Evolutionary conservation across 2,797 vertebrate genomes (phyloP), one percentile per base, ranked within the genome.

Genomic region (Brachyrhaphis roseni): DNA sequence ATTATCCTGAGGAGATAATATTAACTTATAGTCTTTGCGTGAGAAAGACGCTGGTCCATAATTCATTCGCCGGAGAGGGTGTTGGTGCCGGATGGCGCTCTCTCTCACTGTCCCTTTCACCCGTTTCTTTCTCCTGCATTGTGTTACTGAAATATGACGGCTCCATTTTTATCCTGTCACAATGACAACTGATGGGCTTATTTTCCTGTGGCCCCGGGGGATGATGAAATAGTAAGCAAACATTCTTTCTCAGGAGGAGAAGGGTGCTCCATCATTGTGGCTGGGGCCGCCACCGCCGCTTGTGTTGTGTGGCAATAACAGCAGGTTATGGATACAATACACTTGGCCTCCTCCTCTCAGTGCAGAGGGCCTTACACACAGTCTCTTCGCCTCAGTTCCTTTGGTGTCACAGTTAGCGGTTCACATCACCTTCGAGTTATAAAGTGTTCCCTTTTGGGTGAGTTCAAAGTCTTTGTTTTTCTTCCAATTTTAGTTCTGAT

Each of bases 71-170:
- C 91, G 93, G 90, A 95, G 95, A 95, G 95, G 96, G 94, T 88
- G 90, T 96, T 94, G 95, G 85, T 90, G 81, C 88, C 84, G 89
- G 87, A 90, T 92, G 91, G 86, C 80, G 13, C 90, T 90, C 89
- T 90, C 89, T 89, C 91, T 90, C 89, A 82, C 90, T 83, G 83
- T 89, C 84, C 74, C 87, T 85, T 87, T 86, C 88, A 82, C 86
- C 81, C 83, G 74, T 83, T 75, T 88, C 80, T 87, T 92, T 86
- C 91, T 95, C 93, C 95, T 95, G 96, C 96, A 96, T 97, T 97
- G 97, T 97, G 97, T 97, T 98, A 97, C 96, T 98, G 98, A 98
- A 98, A 99, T 98, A 99, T 98, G 98, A 99, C 94, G 97, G 97
- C 96, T 97, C 97, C 97, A 97, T 99, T 99, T 98, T 97, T 97